Base-by-base conservation (phyloP, 2,888 invertebrate genomes). In the Mythimna lalbum region DNA sequence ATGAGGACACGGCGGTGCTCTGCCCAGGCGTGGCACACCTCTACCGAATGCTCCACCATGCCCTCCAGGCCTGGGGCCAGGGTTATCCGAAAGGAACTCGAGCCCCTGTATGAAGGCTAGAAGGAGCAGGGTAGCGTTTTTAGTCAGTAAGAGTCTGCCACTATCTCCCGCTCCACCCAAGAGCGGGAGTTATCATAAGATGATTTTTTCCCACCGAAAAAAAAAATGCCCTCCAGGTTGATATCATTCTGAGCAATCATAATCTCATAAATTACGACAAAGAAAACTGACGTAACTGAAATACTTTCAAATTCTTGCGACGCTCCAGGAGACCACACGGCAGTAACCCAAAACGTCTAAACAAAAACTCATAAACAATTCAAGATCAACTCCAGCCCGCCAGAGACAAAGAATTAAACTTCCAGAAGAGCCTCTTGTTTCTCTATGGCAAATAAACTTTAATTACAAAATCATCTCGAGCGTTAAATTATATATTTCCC, bases 401-500 rank as follows among this genome's bases (percentile, higher is more conserved):
- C 47, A 2, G 63, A 63, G 76, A 70, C 63, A 47, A 63, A 52
- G 50, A 63, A 68, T 68, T 65, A 50, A 70, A 71, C 39, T 62
- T 52, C 47, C 43, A 52, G 27, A 14, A 43, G 27, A 39, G 4
- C 49, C 1, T 33, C 68, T 63, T 65, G 59, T 57, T 55, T n/a
- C 55, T 55, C 52, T 23, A 57, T 63, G 47, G 14, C 63, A 74
- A 74, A 69, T 78, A 74, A 78, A 78, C 71, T 80, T 79, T 76
- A 80, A 79, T 79, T 80, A 79, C 59, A 17, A 19, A 17, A 80
- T 65, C 19, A 80, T 65, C 53, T n/a, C 47, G 50, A 74, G 68
- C 71, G 76, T 79, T 65, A 80, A 79, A 76, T 79, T 79, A 76
- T 75, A 75, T 80, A 79, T 80, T 79, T 63, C 52, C 52, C 52